A percentile compares a stretch with the other conserved stretches of the same genome.
These are phyloP conservation scores for Bedellia somnulentella DNA, from an alignment of 2,888 invertebrate species.

Conservation along the genomic window DNA sequence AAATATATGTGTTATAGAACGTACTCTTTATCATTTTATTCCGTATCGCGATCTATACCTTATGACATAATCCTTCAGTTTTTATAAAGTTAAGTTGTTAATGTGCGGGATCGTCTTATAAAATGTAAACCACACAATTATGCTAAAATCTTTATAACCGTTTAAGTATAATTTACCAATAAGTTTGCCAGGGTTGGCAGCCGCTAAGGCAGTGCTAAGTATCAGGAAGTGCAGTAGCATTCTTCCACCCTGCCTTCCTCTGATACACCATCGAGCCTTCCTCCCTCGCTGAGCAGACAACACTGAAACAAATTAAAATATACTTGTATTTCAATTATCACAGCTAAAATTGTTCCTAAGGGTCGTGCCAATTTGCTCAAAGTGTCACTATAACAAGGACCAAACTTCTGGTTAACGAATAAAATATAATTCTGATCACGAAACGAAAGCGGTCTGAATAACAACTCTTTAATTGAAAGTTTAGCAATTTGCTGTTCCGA, in stretches of 20 bases:
- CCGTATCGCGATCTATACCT: too few species aligned
- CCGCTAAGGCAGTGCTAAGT: constrained; percentile 55
- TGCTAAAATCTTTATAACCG: not conserved
- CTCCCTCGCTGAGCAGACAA: constrained; percentile 18
- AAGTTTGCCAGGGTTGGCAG: constrained; percentile 49
- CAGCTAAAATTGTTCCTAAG: too few species aligned
- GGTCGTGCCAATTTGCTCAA: too few species aligned
- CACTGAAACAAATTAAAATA: constrained; percentile 33
- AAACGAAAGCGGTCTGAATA: constrained; percentile 52
- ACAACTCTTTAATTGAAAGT: constrained; percentile 63
- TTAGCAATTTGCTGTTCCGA: constrained; percentile 58
- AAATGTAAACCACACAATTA: too few species aligned
- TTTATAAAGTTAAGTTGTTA: too few species aligned
- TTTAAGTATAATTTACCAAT: constrained; percentile 19
- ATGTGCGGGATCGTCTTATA: too few species aligned
- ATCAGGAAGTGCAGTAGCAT: constrained; percentile 54
- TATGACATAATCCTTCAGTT: too few species aligned
- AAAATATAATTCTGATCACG: constrained; percentile 50
- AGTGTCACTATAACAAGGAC: too few species aligned
- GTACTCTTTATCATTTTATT: too few species aligned
- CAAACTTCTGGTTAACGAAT: too few species aligned
- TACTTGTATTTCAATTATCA: too few species aligned
- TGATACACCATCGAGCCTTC: constrained; percentile 47
- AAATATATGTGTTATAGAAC: too few species aligned
- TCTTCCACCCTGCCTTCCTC: constrained; percentile 31